phyloP scores from a whole-genome alignment of 1,140 invertebrate species.

The Temnothorax curvispinosus region DNA sequence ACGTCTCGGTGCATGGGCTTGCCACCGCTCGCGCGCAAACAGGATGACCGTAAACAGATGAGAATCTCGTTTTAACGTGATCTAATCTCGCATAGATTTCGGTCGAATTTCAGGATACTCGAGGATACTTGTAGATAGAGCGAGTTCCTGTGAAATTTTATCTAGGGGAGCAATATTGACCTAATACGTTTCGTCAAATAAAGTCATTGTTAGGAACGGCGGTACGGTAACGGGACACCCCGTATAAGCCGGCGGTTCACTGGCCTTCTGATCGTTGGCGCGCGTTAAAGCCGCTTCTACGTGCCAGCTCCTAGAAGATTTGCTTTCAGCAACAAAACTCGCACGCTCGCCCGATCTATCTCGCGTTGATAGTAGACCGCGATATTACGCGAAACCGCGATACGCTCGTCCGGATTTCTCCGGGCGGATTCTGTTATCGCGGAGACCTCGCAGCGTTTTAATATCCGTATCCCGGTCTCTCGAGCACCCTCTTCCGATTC shows the following conservation, averaged over 20 bases:
- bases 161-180: neutral
- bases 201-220: neutral
- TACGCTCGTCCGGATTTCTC: neutral
- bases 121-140: neutral
- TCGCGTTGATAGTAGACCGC: slow-evolving; percentile 16
- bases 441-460: neutral
- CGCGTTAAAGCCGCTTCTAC: slow-evolving; percentile 19
- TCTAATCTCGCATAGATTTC: neutral
- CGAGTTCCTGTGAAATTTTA: neutral
- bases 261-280: slow-evolving; percentile 60
- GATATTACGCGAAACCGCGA: slow-evolving; percentile 26
- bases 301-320: slow-evolving; percentile 56
- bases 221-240: slow-evolving; percentile 50
- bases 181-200: slow-evolving; percentile 8
- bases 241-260: slow-evolving; percentile 53
- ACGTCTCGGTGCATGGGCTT: too few relatives aligned
- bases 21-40: too few relatives aligned
- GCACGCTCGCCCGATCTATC: slow-evolving; percentile 3
- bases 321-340: slow-evolving; percentile 6
- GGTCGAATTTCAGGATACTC: neutral
- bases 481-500: neutral
- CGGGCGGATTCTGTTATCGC: neutral
- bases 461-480: neutral
- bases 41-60: neutral
- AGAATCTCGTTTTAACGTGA: neutral